These are phyloP conservation scores for Nyctereutes procyonoides DNA, from an alignment of 2,113 vertebrate genomes.

Conservation along the genomic window DNA sequence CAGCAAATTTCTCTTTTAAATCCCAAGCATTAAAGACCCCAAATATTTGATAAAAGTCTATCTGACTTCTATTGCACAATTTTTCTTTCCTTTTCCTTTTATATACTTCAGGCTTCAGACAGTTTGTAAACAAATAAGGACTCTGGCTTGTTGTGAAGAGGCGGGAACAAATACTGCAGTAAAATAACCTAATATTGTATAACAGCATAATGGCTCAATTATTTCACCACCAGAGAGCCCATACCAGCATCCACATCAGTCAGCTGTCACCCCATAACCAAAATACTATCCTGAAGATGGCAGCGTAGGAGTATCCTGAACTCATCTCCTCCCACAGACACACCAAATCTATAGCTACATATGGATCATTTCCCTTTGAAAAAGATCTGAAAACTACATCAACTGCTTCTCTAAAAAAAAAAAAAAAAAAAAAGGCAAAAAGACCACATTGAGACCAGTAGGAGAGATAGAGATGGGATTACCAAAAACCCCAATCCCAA, in stretches of 20 bases:
- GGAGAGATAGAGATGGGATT: not conserved
- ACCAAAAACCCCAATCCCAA: not conserved
- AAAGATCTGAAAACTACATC: not conserved
- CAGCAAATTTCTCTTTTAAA: conserved; percentile 1
- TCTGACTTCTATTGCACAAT: not conserved
- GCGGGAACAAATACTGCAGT: not conserved
- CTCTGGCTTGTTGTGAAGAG: not conserved
- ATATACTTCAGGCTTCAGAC: not conserved
- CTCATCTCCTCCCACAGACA: not conserved
- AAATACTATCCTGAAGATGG: not conserved
- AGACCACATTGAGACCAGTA: not conserved
- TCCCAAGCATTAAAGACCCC: not conserved
- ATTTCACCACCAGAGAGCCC: not conserved
- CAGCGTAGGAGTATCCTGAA: not conserved
- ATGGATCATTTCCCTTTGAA: not conserved
- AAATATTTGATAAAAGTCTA: not conserved
- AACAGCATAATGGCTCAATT: not conserved
- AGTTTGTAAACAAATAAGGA: conserved; percentile 28
- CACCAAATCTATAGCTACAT: not conserved
- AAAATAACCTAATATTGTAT: not conserved
- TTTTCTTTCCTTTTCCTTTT: conserved; percentile 1
- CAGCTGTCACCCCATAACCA: not conserved
- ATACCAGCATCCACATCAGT: not conserved
- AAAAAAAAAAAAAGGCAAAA: not conserved
- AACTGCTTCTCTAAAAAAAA: not conserved